Evolutionary conservation across 2,888 invertebrate species (phyloP), one percentile per base, ranked within the genome.

Genomic region (Thymelicus acteon): DNA sequence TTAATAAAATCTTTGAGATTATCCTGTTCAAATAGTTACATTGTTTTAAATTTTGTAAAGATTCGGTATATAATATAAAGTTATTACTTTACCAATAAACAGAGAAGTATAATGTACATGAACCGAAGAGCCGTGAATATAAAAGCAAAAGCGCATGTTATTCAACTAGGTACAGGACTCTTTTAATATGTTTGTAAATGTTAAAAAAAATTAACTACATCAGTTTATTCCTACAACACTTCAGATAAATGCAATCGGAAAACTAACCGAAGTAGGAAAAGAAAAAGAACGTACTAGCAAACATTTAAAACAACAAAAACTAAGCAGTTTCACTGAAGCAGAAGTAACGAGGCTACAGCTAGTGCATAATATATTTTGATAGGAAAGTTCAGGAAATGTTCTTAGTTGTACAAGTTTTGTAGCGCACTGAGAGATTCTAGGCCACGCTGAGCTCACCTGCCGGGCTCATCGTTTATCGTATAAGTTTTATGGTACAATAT

Each of bases 361-460:
- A 75, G 72, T 74, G 72, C 71, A 75, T 75, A 76, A 74, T 75
- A 76, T 75, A 75, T 76, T 76, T 75, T 72, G 72, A 75, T 74
- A 75, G 72, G 67, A 73, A 72, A 75, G 73, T 75, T 75, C 60
- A 52, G 74, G 73, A 72, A 72, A 70, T 75, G 73, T 74, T 76
- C 72, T 72, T 74, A 74, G 74, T 72, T 74, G 65, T 72, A 72
- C 61, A 73, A 72, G 74, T 72, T 73, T 72, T 74, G 74, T 74
- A 73, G 72, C 69, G 65, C 75, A 72, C 71, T 73, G 73, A 72
- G 67, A 74, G 71, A 74, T 73, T 73, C 72, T 72, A 72, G 72
- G 58, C 63, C 60, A 64, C 24, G 60, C 67, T 13, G 49, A 52
- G 63, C 63, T 49, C 60, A 67, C 58, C 67, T 67, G 67, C 60